Base-by-base conservation (phyloP, 2,888 invertebrate genomes). In the Helicoverpa assulta region DNA sequence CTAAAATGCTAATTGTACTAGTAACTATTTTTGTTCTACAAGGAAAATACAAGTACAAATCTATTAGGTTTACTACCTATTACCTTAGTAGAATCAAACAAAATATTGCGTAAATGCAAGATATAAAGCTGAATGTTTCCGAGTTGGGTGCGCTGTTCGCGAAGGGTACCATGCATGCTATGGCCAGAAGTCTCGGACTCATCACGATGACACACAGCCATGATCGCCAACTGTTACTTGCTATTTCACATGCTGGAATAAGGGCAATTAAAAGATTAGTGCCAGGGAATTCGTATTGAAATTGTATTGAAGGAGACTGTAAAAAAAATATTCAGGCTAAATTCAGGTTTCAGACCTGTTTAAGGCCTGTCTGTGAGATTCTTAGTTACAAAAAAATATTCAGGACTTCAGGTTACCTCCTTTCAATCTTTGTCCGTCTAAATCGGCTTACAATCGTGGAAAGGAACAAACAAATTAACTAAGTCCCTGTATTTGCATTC, bases 181-280 rank as follows among this genome's bases (percentile, higher is more conserved):
- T 63, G 2, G 92, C 88, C 0, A 94, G 67, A 16, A 94, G 74
- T 18, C 92, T 88, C 2, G 94, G 93, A 12, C 80, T 66, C 67
- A 89, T 88, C 10, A 89, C 92, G 16, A 94, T 86, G 14, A 87
- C 72, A 51, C 80, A 88, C 29, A 95, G 82, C 70, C 86, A 74
- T 1, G 93, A 88, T 1, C 95, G 91, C 95, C 94, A 95, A 67
- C 74, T 75, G 73, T 94, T 95, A 74, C 95, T 95, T 37, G 95
- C 89, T 65, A 95, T 90, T 85, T 95, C 95, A 73, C 93, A 92
- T 58, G 91, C 95, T 95, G 87, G 54, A 79, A 80, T 40, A 14
- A 26, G 26, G 14, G 16, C 43, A 16, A 14, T 40, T 16, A 16
- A 16, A 5, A 62, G 67, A 58, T 19, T 19, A 37, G 12, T 12